Base-by-base conservation (phyloP, 2,797 vertebrate genomes). In the Mus spretus region DNA sequence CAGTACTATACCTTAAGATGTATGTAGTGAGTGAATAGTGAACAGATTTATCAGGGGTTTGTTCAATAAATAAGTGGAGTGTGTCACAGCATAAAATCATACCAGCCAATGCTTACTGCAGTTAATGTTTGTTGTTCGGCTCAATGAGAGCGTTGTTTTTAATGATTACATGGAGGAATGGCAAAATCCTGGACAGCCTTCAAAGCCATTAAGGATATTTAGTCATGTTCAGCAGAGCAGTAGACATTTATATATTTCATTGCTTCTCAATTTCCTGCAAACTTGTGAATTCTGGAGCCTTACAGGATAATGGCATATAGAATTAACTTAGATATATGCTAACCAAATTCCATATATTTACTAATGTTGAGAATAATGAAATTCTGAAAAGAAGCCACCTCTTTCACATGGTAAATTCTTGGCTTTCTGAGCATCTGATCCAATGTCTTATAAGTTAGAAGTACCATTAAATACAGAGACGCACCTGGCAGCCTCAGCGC, bases 241-340 rank as follows among this genome's bases (percentile, higher is more conserved):
- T 70, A 67, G 87, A 94, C 22, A 0, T 70, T 96, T 72, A 61
- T 81, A 22, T 94, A 95, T 96, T 93, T 92, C 65, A 83, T 78
- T 96, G 83, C 61, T 96, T 89, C 70, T 96, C 92, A 94, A 78
- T 96, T 89, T 96, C 75, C 91, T 88, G 34, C 91, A 97, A 96
- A 86, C 87, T 53, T 96, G 65, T 91, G 85, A 96, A 82, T 61
- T 93, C 77, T 61, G 93, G 89, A 95, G 67, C 74, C 74, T 93
- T 87, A 91, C 24, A 85, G 28, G 55, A 81, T 79, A 67, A 83
- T 65, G 6, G n/a, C n/a, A 63, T 78, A 55, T 8, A 90, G 59
- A 96, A 91, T 96, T 74, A 79, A 93, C 17, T 94, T 75, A 86
- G 75, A 91, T 89, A n/a, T 53, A 37, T 53, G 40, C n/a, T 88